These are phyloP conservation scores for Craniophora ligustri DNA, from an alignment of 2,888 invertebrate species.

Conservation along the genomic window DNA sequence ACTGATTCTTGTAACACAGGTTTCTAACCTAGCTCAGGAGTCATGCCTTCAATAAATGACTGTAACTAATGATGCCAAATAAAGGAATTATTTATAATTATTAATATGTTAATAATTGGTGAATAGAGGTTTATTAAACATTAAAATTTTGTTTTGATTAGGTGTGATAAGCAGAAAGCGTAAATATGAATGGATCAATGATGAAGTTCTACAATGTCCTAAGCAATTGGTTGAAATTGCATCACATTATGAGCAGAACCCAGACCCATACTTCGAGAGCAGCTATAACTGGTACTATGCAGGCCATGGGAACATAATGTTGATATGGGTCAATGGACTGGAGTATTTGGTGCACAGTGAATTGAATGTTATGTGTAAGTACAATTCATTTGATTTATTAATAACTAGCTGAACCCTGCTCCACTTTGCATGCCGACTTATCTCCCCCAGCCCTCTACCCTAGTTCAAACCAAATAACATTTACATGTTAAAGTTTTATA, in stretches of 20 bases:
- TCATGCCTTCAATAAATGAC: too few relatives aligned
- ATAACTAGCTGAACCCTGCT: too few relatives aligned
- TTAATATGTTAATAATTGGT: too few relatives aligned
- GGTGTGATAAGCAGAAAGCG: conserved; percentile 40
- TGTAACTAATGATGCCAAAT: too few relatives aligned
- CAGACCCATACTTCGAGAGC: conserved; percentile 75
- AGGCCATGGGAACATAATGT: conserved; percentile 79
- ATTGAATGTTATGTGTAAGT: conserved; percentile 78
- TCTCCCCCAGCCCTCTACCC: too few relatives aligned
- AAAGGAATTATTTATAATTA: too few relatives aligned
- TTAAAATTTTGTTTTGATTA: conserved; percentile 10
- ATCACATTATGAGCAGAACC: conserved; percentile 72
- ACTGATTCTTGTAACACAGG: too few relatives aligned
- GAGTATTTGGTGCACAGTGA: conserved; percentile 78
- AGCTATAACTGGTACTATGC: conserved; percentile 84
- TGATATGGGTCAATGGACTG: conserved; percentile 63
- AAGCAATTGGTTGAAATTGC: conserved; percentile 74
- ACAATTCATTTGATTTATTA: conserved; percentile 10
- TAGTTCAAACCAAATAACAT: too few relatives aligned
- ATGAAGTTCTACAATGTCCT: conserved; percentile 76
- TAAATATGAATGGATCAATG: conserved; percentile 65
- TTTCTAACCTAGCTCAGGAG: too few relatives aligned
- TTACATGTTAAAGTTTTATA: too few relatives aligned
- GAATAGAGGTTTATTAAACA: too few relatives aligned
- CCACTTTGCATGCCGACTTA: too few relatives aligned